Percentiles rank a stretch among this genome's conserved stretches.
These are phyloP conservation scores for Pelecanoides urinatrix DNA, from an alignment of 2,113 vertebrate genomes.

Conservation along the genomic window DNA sequence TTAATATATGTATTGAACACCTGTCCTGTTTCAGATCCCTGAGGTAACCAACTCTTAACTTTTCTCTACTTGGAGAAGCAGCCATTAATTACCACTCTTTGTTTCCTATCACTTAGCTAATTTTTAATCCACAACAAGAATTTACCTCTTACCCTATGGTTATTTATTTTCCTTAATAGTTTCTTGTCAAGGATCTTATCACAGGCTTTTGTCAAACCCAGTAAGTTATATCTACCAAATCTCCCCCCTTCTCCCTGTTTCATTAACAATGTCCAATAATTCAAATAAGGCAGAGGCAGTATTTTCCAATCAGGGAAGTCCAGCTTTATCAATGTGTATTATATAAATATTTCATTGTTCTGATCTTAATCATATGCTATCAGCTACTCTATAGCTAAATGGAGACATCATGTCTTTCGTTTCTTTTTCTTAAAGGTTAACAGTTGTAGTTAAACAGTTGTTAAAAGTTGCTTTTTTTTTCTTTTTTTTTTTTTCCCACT, in stretches of 20 bases:
- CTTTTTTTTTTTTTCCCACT: neutral
- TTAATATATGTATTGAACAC: slow-evolving; percentile 57
- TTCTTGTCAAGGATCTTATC: slow-evolving; percentile 29
- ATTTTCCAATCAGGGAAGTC: neutral
- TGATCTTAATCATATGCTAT: neutral
- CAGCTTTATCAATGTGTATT: neutral
- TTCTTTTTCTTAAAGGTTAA: neutral
- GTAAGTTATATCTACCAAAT: neutral
- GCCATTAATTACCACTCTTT: slow-evolving; percentile 53
- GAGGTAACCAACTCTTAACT: slow-evolving; percentile 37
- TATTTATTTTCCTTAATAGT: slow-evolving; percentile 58
- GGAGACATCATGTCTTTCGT: neutral
- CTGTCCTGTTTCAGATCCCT: slow-evolving; percentile 31
- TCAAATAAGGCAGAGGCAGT: neutral
- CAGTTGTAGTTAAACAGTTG: neutral
- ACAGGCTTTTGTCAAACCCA: slow-evolving; percentile 20
- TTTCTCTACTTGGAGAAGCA: slow-evolving; percentile 4
- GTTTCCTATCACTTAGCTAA: slow-evolving; percentile 53
- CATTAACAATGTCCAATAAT: neutral
- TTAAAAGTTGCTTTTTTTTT: neutral
- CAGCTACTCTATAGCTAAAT: neutral
- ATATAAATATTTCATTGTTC: neutral
- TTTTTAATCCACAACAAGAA: slow-evolving; percentile 63
- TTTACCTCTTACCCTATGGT: slow-evolving; percentile 35
- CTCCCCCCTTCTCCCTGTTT: neutral